A percentile compares a stretch with the other conserved stretches of the same genome.
Evolutionary conservation across 1,140 invertebrate genomes (phyloP).

Genomic region (Euura saliciscinereae): DNA sequence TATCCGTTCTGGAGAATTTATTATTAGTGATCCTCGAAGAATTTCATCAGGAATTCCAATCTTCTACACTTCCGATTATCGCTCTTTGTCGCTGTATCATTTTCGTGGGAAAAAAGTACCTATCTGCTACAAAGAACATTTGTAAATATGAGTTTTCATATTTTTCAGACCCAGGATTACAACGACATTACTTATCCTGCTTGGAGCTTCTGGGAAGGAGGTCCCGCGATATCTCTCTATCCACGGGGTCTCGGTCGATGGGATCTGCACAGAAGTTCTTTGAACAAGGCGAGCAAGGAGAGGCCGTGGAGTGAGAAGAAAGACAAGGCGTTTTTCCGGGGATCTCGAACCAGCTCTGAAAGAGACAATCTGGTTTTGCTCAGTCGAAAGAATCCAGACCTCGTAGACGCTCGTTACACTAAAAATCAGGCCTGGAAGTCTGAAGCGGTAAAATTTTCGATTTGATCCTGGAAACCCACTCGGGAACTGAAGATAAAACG

Average conservation of each 20-base stretch:
- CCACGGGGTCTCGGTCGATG: constrained; percentile 92
- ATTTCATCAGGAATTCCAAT: too few relatives aligned
- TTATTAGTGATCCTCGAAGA: too few relatives aligned
- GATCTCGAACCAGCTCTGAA: constrained; percentile 90
- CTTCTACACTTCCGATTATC: too few relatives aligned
- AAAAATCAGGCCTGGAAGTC: constrained; percentile 99
- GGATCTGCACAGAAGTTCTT: constrained; percentile 80
- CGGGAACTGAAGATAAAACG: background rate
- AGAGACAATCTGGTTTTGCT: constrained; percentile 88
- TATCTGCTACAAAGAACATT: too few relatives aligned
- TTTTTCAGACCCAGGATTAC: constrained; percentile 74
- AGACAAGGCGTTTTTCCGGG: constrained; percentile 85
- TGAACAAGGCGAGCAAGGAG: constrained; percentile 70
- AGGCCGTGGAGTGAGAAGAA: constrained; percentile 81
- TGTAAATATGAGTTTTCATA: constrained; percentile 11
- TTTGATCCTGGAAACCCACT: background rate
- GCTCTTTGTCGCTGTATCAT: too few relatives aligned
- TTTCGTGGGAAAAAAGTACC: too few relatives aligned
- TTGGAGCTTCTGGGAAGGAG: constrained; percentile 98
- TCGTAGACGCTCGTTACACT: constrained; percentile 93
- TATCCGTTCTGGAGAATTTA: too few relatives aligned
- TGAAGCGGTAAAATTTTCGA: constrained; percentile 65
- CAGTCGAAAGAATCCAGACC: constrained; percentile 76
- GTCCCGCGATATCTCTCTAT: constrained; percentile 92
- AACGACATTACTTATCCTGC: constrained; percentile 95